A percentile compares a stretch with the other conserved stretches of the same genome.
Conservation (phyloP, 2,797 vertebrate species). For the Emydoidea blandingii region DNA sequence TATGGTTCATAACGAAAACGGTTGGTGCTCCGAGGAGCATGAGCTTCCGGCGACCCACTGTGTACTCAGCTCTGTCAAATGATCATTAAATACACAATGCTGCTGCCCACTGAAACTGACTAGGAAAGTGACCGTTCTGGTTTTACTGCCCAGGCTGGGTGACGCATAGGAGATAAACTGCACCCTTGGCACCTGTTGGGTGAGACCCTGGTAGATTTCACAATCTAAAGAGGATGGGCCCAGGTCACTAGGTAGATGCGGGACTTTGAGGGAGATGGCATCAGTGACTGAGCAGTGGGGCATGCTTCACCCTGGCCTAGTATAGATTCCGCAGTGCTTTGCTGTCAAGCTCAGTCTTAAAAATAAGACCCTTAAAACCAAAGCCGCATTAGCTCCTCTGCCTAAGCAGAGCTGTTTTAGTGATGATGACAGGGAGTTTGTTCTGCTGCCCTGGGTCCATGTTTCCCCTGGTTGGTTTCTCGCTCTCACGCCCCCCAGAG, state of each 20-base stretch:
- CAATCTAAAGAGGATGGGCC: accelerated
- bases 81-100: accelerated
- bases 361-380: neutral
- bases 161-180: neutral
- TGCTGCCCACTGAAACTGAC: neutral
- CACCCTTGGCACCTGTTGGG: accelerated
- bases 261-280: neutral
- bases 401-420: neutral
- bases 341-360: neutral
- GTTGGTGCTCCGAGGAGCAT: neutral
- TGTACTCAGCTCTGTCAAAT: neutral
- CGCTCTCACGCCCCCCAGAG: neutral
- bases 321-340: neutral
- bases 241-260: accelerated
- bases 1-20: neutral
- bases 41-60: neutral
- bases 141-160: neutral
- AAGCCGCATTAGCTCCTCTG: neutral
- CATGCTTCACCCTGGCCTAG: neutral
- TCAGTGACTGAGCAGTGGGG: accelerated
- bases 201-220: accelerated
- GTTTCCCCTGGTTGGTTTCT: neutral
- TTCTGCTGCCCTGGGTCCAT: neutral
- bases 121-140: neutral
- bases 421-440: neutral